Evolutionary conservation across 2,797 vertebrate species (phyloP), one percentile per base, ranked within the genome.

Genomic region (Bryconaethiops microstoma): DNA sequence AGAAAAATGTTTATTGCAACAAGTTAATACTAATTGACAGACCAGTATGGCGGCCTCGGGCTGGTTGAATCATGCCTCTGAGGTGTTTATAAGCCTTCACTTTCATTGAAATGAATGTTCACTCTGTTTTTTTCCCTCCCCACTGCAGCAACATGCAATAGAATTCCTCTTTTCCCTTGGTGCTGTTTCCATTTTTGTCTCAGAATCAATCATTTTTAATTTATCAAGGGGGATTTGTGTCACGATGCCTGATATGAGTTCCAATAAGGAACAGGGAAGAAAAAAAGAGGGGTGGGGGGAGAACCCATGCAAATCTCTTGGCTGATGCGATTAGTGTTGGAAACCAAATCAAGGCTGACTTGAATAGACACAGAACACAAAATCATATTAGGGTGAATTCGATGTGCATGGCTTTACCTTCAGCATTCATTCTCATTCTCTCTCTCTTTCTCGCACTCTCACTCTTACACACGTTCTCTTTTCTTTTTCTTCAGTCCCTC

Each of bases 281-380:
- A 23, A 23, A 74, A 72, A 77, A 78, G 48, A 29, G 48, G 74
- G 52, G 88, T 87, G 87, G 90, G 91, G 7, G 55, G 89, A 91
- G 92, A 94, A 91, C 90, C 88, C 85, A 85, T 90, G 93, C 90
- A 93, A 94, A 94, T 93, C 94, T 92, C 90, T 92, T 85, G 92
- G 89, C 91, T 95, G 93, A 95, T 94, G 92, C 92, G 94, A 95
- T 95, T 95, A 95, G 92, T 88, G 91, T 90, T 92, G 92, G 92
- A 93, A 93, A 93, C 92, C 92, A 91, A 93, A 95, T 94, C 93
- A 94, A 92, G 88, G 86, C 91, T 89, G 91, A 94, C 93, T 94
- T 94, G 92, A 95, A 95, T 94, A 95, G 93, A 92, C 94, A 93
- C 93, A 94, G 93, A 94, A 94, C 94, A 94, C 93, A 92, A 94